Base-by-base conservation (phyloP, 1,140 invertebrate genomes). In the Carcinoscorpius rotundicauda region DNA sequence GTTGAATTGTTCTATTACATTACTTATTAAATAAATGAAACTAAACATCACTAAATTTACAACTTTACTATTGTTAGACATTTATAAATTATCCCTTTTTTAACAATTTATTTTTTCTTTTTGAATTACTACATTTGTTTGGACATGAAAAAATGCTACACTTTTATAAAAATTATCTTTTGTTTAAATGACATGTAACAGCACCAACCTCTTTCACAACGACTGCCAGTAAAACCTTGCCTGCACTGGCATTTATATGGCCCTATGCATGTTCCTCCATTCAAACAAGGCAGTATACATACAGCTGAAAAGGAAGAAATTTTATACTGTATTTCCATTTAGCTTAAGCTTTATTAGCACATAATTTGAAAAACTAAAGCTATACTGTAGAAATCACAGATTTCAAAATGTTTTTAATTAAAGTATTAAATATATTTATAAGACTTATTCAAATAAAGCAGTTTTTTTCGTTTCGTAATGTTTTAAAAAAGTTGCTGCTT, bases 211-310 rank as follows among this genome's bases (percentile, higher is more conserved):
- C 59, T 57, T 51, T 70, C 68, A 61, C 69, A 70, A 51, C 69
- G 61, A 9, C 63, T 49, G 6, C 69, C 69, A 49, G 60, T 53
- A 52, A 70, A 70, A 9, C 68, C 68, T 53, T 66, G 63, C n/a
- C n/a, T 52, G 52, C 69, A 70, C 10, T 61, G 49, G 51, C 69
- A 70, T 55, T 69, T 66, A 49, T 69, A 70, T 52, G 69, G 68
- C 51, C 68, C 69, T 51, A 69, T 52, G 59, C 69, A 70, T 29
- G 68, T 67, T 10, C 69, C 69, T 4, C 68, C 67, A 65, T 70
- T 70, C 52, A 69, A 57, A 49, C 68, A 69, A 51, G 68, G 68
- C 4, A 69, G 52, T 52, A 69, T 66, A 57, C 68, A 69, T 55
- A 69, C 62, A 55, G 68, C 68, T 69, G 48, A 5, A 64, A 29